phyloP scores from a whole-genome alignment of 1,140 invertebrate species.

The Papilio aristodemus region DNA sequence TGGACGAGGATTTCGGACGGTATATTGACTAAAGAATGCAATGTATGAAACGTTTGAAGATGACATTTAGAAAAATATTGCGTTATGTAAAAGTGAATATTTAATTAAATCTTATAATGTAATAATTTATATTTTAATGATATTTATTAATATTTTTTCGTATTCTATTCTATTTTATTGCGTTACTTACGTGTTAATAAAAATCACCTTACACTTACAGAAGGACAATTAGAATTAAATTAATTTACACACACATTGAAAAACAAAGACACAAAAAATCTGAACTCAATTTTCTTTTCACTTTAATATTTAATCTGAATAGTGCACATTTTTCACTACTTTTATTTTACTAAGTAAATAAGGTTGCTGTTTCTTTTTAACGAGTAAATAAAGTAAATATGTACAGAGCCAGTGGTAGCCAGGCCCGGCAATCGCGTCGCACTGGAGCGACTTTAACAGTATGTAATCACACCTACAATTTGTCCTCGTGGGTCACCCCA shows the following conservation, averaged over 20 bases:
- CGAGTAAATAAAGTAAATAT: not conserved
- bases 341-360: not conserved
- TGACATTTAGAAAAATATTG: not conserved
- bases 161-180: not conserved
- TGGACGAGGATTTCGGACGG: slow-evolving; percentile 50
- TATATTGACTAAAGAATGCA: slow-evolving; percentile 40
- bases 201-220: not conserved
- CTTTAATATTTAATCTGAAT: not conserved
- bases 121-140: not conserved
- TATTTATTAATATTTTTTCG: not conserved
- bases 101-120: too few relatives aligned
- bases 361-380: too few relatives aligned
- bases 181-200: not conserved
- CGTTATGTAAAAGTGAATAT: not conserved
- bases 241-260: not conserved
- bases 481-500: slow-evolving; percentile 70
- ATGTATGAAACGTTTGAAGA: slow-evolving; percentile 11
- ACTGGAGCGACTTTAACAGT: slow-evolving; percentile 72
- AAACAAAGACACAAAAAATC: not conserved
- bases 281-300: slow-evolving; percentile 4
- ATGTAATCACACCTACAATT: slow-evolving; percentile 73
- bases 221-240: not conserved
- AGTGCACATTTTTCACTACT: not conserved
- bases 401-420: slow-evolving; percentile 46
- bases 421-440: slow-evolving; percentile 57